Evolutionary conservation across 2,797 vertebrate genomes (phyloP).

Genomic region (Notolabrus celidotus): DNA sequence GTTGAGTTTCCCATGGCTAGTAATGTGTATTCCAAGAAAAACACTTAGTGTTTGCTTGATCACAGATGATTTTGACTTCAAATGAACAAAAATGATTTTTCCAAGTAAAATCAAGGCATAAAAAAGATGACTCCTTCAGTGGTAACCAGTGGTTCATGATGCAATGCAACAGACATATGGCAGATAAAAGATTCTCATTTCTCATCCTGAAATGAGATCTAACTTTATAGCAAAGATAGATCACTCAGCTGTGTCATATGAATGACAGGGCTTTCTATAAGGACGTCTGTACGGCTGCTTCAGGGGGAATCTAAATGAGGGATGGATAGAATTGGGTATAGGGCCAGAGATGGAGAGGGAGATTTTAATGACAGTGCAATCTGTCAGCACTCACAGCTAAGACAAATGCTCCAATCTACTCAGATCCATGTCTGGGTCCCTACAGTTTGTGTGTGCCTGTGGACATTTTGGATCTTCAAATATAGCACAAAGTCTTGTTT

Average conservation of each 20-base stretch:
- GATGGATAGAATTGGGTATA: slow-evolving; percentile 49
- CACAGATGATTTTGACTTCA: slow-evolving; percentile 20
- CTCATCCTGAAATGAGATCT: slow-evolving; percentile 17
- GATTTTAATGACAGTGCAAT: slow-evolving; percentile 67
- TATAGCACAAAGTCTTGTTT: slow-evolving; percentile 5
- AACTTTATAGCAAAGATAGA: slow-evolving; percentile 30
- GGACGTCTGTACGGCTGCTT: slow-evolving; percentile 46
- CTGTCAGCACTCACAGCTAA: slow-evolving; percentile 71
- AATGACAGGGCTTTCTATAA: slow-evolving; percentile 33
- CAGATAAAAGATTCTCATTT: slow-evolving; percentile 17
- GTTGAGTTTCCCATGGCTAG: slow-evolving; percentile 32
- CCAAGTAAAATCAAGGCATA: slow-evolving; percentile 1
- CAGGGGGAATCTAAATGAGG: slow-evolving; percentile 48
- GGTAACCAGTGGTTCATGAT: neutral
- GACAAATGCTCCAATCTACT: slow-evolving; percentile 77
- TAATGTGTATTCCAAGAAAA: slow-evolving; percentile 22
- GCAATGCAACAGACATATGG: slow-evolving; percentile 1
- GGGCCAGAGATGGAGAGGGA: slow-evolving; percentile 50
- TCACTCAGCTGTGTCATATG: slow-evolving; percentile 27
- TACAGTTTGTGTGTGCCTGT: slow-evolving; percentile 33
- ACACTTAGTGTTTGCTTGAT: slow-evolving; percentile 20
- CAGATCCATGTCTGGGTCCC: slow-evolving; percentile 35
- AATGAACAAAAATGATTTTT: slow-evolving; percentile 9
- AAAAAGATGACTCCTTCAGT: slow-evolving; percentile 4
- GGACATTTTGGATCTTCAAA: neutral